A percentile compares a stretch with the other conserved stretches of the same genome.
phyloP scores from a whole-genome alignment of 2,113 vertebrate genomes.

The Athene cunicularia region DNA sequence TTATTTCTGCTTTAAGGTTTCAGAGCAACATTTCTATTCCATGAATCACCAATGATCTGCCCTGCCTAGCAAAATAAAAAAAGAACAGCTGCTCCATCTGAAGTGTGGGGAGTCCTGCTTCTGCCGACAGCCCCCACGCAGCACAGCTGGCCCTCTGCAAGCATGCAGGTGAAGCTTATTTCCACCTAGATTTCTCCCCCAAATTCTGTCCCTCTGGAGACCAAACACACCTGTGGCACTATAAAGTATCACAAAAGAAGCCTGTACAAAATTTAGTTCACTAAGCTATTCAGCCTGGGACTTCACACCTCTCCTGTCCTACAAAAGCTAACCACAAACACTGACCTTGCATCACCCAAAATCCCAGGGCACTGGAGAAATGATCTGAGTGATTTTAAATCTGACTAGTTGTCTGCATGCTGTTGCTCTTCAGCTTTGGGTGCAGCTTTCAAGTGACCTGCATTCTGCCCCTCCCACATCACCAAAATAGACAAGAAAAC shows the following conservation, averaged over 20 bases:
- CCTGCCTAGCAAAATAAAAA: neutral
- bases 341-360: fast-evolving
- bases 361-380: neutral
- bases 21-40: neutral
- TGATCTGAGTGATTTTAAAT: fast-evolving
- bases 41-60: neutral
- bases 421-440: neutral
- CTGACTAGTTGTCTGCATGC: fast-evolving
- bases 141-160: neutral
- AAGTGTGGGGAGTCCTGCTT: neutral
- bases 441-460: neutral
- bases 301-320: neutral
- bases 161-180: fast-evolving
- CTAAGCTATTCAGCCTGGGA: neutral
- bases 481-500: fast-evolving
- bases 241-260: neutral
- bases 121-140: fast-evolving
- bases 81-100: neutral
- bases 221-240: neutral
- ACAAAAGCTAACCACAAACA: neutral
- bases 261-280: neutral
- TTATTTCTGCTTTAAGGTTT: neutral
- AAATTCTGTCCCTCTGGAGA: neutral
- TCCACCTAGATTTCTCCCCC: neutral
- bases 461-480: neutral